Evolutionary conservation across 2,888 invertebrate genomes (phyloP).

Genomic region (Latheticus oryzae): DNA sequence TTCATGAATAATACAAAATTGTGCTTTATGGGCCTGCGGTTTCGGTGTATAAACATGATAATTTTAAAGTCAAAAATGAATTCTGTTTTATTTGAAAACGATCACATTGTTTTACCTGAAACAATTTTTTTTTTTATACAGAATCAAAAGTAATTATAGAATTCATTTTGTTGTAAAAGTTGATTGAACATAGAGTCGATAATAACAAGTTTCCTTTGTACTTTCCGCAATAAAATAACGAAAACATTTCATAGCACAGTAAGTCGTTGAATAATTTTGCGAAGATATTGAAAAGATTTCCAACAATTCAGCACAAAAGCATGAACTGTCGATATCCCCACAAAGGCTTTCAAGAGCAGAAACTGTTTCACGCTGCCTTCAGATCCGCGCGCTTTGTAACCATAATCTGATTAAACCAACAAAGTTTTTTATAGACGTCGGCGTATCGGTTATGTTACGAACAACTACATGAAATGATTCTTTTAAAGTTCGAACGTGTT

Average conservation of each 20-base stretch:
- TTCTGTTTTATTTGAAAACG: no score
- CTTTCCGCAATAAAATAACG: conserved; percentile 29
- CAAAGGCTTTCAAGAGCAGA: conserved; percentile 45
- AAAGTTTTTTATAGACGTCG: conserved; percentile 45
- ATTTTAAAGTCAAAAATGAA: no score
- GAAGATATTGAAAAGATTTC: conserved; percentile 42
- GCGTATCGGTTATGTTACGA: conserved; percentile 40
- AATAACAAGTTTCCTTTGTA: conserved; percentile 30
- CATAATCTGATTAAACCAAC: conserved; percentile 49
- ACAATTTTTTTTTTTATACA: no score
- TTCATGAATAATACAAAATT: no score
- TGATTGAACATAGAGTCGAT: conserved; percentile 9
- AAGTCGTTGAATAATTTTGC: conserved; percentile 41
- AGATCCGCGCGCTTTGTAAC: conserved; percentile 43
- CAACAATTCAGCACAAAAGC: conserved; percentile 39
- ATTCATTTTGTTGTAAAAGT: conserved; percentile 4
- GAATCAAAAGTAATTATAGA: conserved; percentile 10
- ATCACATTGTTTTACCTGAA: no score
- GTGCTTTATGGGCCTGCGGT: no score
- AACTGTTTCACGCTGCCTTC: conserved; percentile 44
- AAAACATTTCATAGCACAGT: conserved; percentile 31
- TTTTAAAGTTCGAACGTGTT: conserved; percentile 37
- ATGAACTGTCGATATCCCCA: conserved; percentile 37
- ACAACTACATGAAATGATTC: conserved; percentile 38
- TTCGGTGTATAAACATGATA: no score